Evolutionary conservation across 2,113 vertebrate species (phyloP).

Genomic region (Protobothrops flavoviridis): DNA sequence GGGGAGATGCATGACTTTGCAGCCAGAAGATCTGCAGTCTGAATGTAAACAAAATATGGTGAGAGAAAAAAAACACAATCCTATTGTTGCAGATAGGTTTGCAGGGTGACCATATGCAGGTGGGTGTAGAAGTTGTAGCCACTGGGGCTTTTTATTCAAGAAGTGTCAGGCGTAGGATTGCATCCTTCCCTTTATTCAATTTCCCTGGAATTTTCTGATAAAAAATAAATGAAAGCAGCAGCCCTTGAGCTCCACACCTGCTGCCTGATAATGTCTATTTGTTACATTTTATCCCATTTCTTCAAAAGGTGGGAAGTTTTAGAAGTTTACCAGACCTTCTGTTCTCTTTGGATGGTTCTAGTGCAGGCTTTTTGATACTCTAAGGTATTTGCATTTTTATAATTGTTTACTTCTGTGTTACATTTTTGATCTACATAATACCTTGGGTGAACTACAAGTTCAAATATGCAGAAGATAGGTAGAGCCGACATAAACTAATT

Average conservation of each 20-base stretch:
- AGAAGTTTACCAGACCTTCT: not conserved
- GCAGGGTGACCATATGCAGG: not conserved
- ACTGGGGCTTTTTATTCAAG: not conserved
- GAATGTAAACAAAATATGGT: conserved; percentile 30
- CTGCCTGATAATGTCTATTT: not conserved
- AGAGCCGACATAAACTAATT: not conserved
- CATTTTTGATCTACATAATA: not conserved
- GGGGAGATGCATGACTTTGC: conserved; percentile 38
- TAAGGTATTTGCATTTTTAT: not conserved
- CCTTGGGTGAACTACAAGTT: not conserved
- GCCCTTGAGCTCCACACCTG: not conserved
- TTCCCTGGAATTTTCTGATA: not conserved
- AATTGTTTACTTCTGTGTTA: not conserved
- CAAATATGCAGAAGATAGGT: not conserved
- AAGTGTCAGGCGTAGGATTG: not conserved
- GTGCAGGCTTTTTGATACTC: not conserved
- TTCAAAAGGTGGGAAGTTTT: not conserved
- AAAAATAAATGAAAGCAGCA: not conserved
- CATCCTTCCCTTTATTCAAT: not conserved
- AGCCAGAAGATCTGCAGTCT: not conserved
- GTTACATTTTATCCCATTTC: not conserved
- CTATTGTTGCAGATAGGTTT: not conserved
- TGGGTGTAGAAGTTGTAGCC: not conserved
- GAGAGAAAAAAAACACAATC: not conserved
- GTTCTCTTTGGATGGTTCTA: not conserved